Evolutionary conservation across 2,113 vertebrate species (phyloP), one percentile per base, ranked within the genome.

Genomic region (Percopsis transmontana): DNA sequence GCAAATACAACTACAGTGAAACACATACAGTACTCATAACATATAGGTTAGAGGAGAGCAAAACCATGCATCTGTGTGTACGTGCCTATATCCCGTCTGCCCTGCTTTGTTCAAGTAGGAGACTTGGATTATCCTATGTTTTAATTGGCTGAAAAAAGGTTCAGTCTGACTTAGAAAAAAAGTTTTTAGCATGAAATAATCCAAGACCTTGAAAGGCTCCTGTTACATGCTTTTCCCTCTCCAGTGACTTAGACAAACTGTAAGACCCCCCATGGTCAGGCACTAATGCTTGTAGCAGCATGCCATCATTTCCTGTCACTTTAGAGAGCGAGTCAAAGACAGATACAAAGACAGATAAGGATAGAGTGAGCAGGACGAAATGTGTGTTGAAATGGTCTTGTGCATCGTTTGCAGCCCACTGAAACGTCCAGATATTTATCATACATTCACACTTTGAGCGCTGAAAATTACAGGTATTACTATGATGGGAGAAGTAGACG

Each of bases 231-330:
- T 74, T 74, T 54, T 68, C 77, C 75, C 77, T 82, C 77, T 84
- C 68, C 67, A 80, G 62, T 53, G 59, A 72, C 73, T 82, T 82
- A 70, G 72, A 67, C 59, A 74, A 84, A 71, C 72, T 77, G 66
- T 76, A 19, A 70, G 82, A 80, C 75, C 82, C 69, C 81, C 82
- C 48, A 82, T 85, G 84, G 85, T 53, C 65, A 64, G 75, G 56
- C 55, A 15, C 72, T 65, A 76, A 82, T 88, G 83, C 85, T 72
- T 86, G 85, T 85, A 82, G 82, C 80, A 63, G 83, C 84, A 83
- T 70, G 85, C 85, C 82, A 83, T 74, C 70, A 80, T 87, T 73
- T 83, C 75, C 77, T 74, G 72, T 76, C 10, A 20, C 76, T 67
- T 60, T 59, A 71, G 51, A 39, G 47, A 4, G 39, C 53, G 21